phyloP scores from a whole-genome alignment of 2,113 vertebrate genomes.

The Chloebia gouldiae region DNA sequence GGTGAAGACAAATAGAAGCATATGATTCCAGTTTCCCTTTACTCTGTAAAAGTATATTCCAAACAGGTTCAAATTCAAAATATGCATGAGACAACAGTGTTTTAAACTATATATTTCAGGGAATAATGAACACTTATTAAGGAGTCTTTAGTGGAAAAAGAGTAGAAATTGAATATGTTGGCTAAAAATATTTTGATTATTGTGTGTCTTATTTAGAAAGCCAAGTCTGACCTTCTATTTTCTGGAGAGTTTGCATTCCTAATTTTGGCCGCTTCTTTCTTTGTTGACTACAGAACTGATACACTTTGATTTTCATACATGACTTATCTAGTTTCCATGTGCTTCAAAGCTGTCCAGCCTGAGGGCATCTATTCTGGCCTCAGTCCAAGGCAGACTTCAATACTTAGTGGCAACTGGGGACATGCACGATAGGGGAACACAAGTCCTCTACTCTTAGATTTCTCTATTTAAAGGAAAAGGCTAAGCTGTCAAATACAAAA shows the following conservation, averaged over 20 bases:
- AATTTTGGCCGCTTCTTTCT: background rate
- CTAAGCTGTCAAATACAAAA: constrained; percentile 14
- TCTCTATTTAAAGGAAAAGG: constrained; percentile 17
- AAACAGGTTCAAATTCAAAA: background rate
- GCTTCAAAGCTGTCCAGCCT: constrained; percentile 31
- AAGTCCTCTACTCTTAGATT: background rate
- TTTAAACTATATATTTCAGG: background rate
- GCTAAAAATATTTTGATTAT: background rate
- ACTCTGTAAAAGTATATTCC: background rate
- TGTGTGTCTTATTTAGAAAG: background rate
- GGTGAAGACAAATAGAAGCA: background rate
- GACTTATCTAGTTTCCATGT: background rate
- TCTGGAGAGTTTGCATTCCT: background rate
- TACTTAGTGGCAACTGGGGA: background rate
- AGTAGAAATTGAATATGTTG: background rate
- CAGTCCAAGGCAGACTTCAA: constrained; percentile 16
- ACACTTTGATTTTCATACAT: constrained; percentile 52
- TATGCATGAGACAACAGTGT: background rate
- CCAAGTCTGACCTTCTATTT: background rate
- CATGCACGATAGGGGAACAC: background rate
- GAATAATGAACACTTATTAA: background rate
- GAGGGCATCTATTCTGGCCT: constrained; percentile 27
- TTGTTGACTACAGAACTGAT: constrained; percentile 8
- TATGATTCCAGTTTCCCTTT: background rate
- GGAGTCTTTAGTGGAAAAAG: background rate